These are phyloP conservation scores for Saguinus midas DNA, from an alignment of 2,113 vertebrate species.

Conservation along the genomic window DNA sequence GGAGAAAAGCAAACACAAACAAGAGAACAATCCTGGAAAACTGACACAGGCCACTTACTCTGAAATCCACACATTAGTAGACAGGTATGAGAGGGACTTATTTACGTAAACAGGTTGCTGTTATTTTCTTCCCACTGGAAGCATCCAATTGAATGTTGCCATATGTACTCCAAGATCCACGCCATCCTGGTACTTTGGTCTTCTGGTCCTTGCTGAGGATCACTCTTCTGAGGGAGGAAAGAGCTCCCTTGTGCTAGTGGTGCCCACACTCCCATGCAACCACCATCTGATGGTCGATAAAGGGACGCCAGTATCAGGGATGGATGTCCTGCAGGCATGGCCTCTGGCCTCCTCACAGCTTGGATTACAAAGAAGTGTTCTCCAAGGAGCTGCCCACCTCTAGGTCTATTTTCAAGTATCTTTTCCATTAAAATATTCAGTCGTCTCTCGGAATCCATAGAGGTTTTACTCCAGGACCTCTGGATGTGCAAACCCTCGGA, in stretches of 20 bases:
- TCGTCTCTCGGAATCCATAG: background rate
- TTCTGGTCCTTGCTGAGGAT: background rate
- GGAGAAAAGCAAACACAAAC: too few relatives aligned
- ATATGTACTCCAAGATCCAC: accelerated
- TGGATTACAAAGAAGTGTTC: background rate
- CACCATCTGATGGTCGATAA: background rate
- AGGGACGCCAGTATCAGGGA: accelerated
- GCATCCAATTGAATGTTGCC: background rate
- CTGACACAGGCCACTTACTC: too few relatives aligned
- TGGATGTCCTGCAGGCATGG: background rate
- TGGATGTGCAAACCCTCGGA: background rate
- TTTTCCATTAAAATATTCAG: background rate
- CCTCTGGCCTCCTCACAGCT: background rate
- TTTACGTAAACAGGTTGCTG: too few relatives aligned
- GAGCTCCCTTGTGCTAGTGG: background rate
- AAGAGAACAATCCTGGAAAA: too few relatives aligned
- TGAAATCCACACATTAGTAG: too few relatives aligned
- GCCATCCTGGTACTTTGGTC: accelerated
- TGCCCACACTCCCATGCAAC: accelerated
- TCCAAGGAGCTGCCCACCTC: background rate
- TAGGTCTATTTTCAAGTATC: background rate
- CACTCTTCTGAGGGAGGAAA: accelerated
- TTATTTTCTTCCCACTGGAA: too few relatives aligned
- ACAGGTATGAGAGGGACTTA: too few relatives aligned
- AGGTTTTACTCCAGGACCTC: background rate